phyloP scores from a whole-genome alignment of 2,888 invertebrate species.

The Brachypterus glaber region DNA sequence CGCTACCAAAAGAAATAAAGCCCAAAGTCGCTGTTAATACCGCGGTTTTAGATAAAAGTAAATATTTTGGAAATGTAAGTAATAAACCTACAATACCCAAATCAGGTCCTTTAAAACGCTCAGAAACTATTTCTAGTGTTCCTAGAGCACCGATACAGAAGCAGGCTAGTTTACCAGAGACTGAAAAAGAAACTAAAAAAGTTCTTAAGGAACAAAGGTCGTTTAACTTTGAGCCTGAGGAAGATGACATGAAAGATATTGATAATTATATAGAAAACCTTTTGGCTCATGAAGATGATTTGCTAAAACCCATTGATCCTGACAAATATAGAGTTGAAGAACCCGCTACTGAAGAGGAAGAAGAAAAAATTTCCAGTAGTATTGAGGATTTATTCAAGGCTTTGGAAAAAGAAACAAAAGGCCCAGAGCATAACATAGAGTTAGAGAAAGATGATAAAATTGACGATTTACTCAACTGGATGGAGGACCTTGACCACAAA shows the following conservation, averaged over 20 bases:
- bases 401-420: constrained; percentile 34
- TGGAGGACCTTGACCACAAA: constrained; percentile 38
- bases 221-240: constrained; percentile 40
- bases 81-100: constrained; percentile 13
- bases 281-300: constrained; percentile 36
- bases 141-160: constrained; percentile 24
- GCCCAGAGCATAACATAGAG: constrained; percentile 17
- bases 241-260: constrained; percentile 34
- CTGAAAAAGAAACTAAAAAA: constrained; percentile 19
- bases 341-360: constrained; percentile 19
- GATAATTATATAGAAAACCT: constrained; percentile 40
- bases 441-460: constrained; percentile 27
- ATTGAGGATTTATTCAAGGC: constrained; percentile 40
- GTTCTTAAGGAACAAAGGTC: constrained; percentile 17
- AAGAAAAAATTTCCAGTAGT: constrained; percentile 34
- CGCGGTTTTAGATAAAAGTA: constrained; percentile 31
- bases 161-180: constrained; percentile 32
- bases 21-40: constrained; percentile 37
- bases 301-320: constrained; percentile 36
- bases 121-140: constrained; percentile 20
- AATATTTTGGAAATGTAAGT: constrained; percentile 36
- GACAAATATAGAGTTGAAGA: constrained; percentile 22
- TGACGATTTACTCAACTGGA: constrained; percentile 38
- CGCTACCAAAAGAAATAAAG: constrained; percentile 37
- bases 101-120: constrained; percentile 18